Percentiles rank a stretch among this genome's conserved stretches.
phyloP scores from a whole-genome alignment of 2,113 vertebrate species.

The Sprattus sprattus region DNA sequence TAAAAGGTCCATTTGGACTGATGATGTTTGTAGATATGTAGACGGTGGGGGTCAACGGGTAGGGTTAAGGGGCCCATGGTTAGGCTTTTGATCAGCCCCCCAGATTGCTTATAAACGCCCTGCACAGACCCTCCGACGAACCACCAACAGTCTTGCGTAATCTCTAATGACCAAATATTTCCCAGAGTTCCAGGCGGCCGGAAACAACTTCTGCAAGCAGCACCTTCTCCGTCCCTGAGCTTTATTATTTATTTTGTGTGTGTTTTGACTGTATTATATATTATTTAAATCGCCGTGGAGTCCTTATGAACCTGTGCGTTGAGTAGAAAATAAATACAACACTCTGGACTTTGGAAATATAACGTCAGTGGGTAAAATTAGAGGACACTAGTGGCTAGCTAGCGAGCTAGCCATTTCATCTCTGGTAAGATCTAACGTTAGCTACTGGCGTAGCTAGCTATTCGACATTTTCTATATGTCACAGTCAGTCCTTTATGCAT shows the following conservation, averaged over 20 bases:
- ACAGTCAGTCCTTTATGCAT: not conserved
- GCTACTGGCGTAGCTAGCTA: not conserved
- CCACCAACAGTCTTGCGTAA: not conserved
- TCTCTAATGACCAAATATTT: not conserved
- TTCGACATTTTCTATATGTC: not conserved
- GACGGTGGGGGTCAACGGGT: too few species aligned
- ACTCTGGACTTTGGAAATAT: not conserved
- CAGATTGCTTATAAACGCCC: too few species aligned
- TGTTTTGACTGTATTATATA: not conserved
- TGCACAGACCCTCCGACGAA: not conserved
- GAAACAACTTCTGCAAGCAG: not conserved
- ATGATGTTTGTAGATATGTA: too few species aligned
- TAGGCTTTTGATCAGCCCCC: too few species aligned
- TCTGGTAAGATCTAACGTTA: not conserved
- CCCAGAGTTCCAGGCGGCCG: conserved; percentile 1
- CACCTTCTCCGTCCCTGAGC: not conserved
- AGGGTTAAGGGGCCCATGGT: too few species aligned
- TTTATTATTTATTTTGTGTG: not conserved
- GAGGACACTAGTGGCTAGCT: conserved; percentile 10
- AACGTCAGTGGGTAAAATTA: not conserved
- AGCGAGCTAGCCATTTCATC: conserved; percentile 10
- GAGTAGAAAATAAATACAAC: not conserved
- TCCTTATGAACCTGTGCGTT: not conserved
- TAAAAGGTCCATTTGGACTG: too few species aligned
- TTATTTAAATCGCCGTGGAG: not conserved